A percentile compares a stretch with the other conserved stretches of the same genome.
Evolutionary conservation across 2,888 invertebrate genomes (phyloP).

Genomic region (Troides aeacus): DNA sequence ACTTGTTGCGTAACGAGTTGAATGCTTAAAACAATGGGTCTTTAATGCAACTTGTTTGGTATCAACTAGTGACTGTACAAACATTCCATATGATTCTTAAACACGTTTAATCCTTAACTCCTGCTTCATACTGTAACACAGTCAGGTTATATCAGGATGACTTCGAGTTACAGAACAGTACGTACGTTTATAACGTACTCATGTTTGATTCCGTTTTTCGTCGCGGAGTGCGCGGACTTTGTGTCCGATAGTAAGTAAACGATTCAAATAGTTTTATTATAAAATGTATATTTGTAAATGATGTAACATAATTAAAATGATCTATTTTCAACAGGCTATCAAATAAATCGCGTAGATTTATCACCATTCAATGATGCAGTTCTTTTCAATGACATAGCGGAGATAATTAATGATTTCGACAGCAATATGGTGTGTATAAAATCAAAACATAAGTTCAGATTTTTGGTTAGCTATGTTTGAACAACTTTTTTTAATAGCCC

Average conservation of each 20-base stretch:
- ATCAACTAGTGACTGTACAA: slow-evolving; percentile 9
- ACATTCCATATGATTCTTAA: slow-evolving; percentile 20
- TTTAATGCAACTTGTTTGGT: slow-evolving; percentile 22
- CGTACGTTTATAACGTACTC: slow-evolving; percentile 5
- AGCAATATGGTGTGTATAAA: slow-evolving; percentile 54
- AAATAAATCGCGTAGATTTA: slow-evolving; percentile 55
- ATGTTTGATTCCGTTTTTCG: slow-evolving; percentile 1
- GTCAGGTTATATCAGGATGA: slow-evolving; percentile 9
- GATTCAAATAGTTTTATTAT: background rate
- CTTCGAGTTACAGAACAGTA: slow-evolving; percentile 9
- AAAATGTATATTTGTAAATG: slow-evolving; percentile 23
- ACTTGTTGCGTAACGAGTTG: slow-evolving; percentile 22
- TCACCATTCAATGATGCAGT: slow-evolving; percentile 65
- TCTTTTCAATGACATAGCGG: slow-evolving; percentile 67
- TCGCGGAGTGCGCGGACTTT: slow-evolving; percentile 9
- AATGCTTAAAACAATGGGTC: slow-evolving; percentile 39
- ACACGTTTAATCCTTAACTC: background rate
- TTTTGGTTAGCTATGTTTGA: background rate
- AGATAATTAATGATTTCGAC: slow-evolving; percentile 65
- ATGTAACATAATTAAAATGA: slow-evolving; percentile 31
- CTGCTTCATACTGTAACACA: slow-evolving; percentile 4
- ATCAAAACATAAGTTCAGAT: background rate
- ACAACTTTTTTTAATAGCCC: background rate
- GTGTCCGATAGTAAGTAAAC: slow-evolving; percentile 23
- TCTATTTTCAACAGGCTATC: slow-evolving; percentile 46